Conservation (phyloP, 2,113 vertebrate genomes). For the Psilopsiagon aymara region DNA sequence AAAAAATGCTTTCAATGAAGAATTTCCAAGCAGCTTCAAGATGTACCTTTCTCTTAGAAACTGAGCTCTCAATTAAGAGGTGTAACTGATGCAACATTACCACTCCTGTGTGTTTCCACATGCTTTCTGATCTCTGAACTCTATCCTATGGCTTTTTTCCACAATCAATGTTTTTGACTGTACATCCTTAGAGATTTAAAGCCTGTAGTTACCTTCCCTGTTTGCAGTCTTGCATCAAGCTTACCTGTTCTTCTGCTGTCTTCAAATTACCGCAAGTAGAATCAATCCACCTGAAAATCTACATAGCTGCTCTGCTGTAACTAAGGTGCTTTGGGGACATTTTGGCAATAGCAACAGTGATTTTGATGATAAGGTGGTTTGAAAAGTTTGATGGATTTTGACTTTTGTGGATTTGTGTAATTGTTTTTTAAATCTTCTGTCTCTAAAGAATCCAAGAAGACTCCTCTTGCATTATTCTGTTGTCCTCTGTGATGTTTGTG, state of each 20-base stretch:
- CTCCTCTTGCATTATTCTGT: background rate
- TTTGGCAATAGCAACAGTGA: background rate
- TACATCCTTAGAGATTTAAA: background rate
- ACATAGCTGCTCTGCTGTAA: background rate
- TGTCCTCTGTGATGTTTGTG: background rate
- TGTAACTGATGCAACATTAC: background rate
- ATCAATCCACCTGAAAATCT: background rate
- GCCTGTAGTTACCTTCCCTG: background rate
- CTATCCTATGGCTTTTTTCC: accelerated
- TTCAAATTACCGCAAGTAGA: background rate
- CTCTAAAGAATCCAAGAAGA: background rate
- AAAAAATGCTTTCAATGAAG: background rate
- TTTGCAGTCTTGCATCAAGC: background rate
- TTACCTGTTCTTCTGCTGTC: background rate
- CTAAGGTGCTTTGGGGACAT: background rate
- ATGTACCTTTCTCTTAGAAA: background rate
- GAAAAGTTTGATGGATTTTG: background rate
- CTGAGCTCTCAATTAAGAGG: background rate
- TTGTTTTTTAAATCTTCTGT: background rate
- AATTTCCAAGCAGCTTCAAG: background rate
- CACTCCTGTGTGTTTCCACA: background rate
- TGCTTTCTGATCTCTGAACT: background rate
- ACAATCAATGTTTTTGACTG: background rate
- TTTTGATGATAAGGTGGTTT: background rate
- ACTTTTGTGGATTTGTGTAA: background rate